Conservation (phyloP, 1,140 invertebrate genomes). For the Drosophila santomea region DNA sequence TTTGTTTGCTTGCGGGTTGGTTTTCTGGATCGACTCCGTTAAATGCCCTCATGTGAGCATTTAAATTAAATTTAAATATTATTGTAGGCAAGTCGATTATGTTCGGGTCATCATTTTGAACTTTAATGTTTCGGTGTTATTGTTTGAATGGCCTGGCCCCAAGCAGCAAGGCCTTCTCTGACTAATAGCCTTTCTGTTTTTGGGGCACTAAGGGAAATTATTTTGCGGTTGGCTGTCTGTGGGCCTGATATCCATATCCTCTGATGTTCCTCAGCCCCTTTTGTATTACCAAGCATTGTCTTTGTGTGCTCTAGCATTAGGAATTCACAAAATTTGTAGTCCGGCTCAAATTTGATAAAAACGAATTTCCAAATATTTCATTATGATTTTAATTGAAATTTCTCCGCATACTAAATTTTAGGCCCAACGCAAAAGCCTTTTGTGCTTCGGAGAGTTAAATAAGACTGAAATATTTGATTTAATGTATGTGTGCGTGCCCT, state of each 20-base stretch:
- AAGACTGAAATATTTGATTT: constrained; percentile 13
- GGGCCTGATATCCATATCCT: constrained; percentile 18
- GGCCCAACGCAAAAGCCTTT: constrained; percentile 1
- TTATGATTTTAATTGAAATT: constrained; percentile 82
- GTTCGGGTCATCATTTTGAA: constrained; percentile 73
- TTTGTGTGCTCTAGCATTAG: constrained; percentile 44
- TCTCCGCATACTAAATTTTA: constrained; percentile 27
- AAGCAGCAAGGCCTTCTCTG: constrained; percentile 9
- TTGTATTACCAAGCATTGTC: constrained; percentile 48
- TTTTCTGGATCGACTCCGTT: constrained; percentile 25
- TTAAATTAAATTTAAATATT: constrained; percentile 85
- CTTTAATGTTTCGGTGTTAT: constrained; percentile 80
- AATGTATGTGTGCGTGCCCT: not conserved
- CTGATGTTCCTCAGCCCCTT: constrained; percentile 27
- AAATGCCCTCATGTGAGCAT: constrained; percentile 81
- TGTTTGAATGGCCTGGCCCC: constrained; percentile 36
- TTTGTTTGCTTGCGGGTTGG: constrained; percentile 59
- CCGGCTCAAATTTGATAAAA: constrained; percentile 68
- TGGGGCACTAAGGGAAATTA: constrained; percentile 51
- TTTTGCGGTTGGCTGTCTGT: constrained; percentile 40
- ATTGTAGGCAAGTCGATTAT: constrained; percentile 82
- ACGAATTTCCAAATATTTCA: constrained; percentile 78
- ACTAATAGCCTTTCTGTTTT: constrained; percentile 55
- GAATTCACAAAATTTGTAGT: constrained; percentile 69
- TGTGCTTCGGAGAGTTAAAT: not conserved